These are phyloP conservation scores for Drosophila ohnishii DNA, from an alignment of 1,140 invertebrate genomes.

Conservation along the genomic window DNA sequence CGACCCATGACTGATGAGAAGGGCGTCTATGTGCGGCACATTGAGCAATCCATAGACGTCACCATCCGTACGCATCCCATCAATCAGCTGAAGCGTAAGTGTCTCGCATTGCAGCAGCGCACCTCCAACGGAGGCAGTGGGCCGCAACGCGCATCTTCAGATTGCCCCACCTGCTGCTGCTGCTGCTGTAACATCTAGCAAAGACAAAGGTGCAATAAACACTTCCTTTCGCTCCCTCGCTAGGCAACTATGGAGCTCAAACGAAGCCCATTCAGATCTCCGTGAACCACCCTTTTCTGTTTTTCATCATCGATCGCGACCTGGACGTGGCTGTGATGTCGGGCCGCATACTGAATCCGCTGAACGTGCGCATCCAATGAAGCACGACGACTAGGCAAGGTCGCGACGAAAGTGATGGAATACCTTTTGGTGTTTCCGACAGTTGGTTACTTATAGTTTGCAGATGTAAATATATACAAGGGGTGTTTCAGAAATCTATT, in stretches of 20 bases:
- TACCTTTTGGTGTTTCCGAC: constrained; percentile 16
- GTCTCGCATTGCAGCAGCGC: constrained; percentile 60
- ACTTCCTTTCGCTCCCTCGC: constrained; percentile 56
- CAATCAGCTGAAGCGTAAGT: constrained; percentile 85
- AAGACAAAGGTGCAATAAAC: constrained; percentile 57
- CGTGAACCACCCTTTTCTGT: constrained; percentile 90
- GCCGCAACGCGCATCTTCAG: constrained; percentile 47
- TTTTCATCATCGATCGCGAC: constrained; percentile 91
- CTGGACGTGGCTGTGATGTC: constrained; percentile 90
- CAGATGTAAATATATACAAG: constrained; percentile 46
- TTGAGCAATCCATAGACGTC: constrained; percentile 91
- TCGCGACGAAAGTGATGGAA: constrained; percentile 65
- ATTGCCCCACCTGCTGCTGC: constrained; percentile 55
- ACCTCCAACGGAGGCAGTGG: constrained; percentile 62
- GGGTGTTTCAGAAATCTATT: neutral
- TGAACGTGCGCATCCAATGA: constrained; percentile 89
- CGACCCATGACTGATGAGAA: constrained; percentile 89
- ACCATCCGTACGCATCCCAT: constrained; percentile 88
- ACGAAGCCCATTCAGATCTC: constrained; percentile 87
- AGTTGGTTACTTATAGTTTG: constrained; percentile 24
- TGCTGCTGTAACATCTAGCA: constrained; percentile 24
- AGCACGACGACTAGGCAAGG: constrained; percentile 57
- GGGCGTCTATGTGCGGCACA: constrained; percentile 90
- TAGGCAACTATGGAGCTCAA: constrained; percentile 79
- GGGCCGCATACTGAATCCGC: constrained; percentile 91